Percentiles rank a stretch among this genome's conserved stretches.
Conservation (phyloP, 2,113 vertebrate species). For the Morone chrysops region DNA sequence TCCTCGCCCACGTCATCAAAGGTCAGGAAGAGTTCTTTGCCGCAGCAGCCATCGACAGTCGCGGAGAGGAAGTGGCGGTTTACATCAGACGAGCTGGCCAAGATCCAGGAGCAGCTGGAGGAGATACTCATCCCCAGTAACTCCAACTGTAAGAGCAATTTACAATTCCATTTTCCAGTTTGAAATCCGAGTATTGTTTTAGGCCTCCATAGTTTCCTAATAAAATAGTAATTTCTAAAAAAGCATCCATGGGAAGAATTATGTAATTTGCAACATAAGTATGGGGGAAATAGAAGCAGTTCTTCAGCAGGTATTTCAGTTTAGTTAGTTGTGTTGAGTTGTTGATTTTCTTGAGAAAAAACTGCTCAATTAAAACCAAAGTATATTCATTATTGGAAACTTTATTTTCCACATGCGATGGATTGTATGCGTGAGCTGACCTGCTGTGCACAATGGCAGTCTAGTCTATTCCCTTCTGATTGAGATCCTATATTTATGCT, state of each 20-base stretch:
- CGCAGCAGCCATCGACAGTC: accelerated
- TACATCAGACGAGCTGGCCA: slow-evolving; percentile 88
- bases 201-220: not conserved
- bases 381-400: not conserved
- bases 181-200: not conserved
- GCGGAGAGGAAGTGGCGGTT: slow-evolving; percentile 92
- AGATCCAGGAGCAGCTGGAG: slow-evolving; percentile 89
- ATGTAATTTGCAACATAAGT: too few relatives aligned
- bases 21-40: slow-evolving; percentile 65
- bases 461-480: not conserved
- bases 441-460: not conserved
- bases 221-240: not conserved
- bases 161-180: not conserved
- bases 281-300: too few relatives aligned
- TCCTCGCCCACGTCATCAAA: slow-evolving; percentile 65
- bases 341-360: too few relatives aligned
- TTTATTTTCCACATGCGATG: not conserved
- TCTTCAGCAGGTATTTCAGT: too few relatives aligned
- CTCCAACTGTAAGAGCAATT: slow-evolving; percentile 84
- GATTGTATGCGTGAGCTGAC: not conserved
- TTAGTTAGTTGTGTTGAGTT: too few relatives aligned
- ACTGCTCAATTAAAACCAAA: not conserved
- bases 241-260: too few relatives aligned
- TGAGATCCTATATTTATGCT: not conserved
- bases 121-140: slow-evolving; percentile 83